These are phyloP conservation scores for Pocillopora verrucosa DNA, from an alignment of 64 coral and sea anemone genomes.

Conservation along the genomic window DNA sequence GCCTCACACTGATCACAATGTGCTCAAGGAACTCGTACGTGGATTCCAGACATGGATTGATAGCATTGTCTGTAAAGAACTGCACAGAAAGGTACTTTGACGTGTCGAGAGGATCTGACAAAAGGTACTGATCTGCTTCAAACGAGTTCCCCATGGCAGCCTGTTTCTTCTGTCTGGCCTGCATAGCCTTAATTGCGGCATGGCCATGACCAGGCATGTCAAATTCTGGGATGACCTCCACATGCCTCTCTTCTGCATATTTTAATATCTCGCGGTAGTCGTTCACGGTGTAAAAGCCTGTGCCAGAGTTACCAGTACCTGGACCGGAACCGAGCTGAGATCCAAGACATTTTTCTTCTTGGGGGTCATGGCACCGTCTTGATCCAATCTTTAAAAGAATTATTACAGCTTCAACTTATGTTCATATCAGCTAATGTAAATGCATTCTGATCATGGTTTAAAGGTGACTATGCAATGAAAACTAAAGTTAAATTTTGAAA, in stretches of 20 bases:
- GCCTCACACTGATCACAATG: slow-evolving; percentile 43
- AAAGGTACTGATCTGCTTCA: slow-evolving; percentile 56
- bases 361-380: slow-evolving; percentile 74
- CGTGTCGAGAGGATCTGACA: slow-evolving; percentile 67
- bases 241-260: slow-evolving; percentile 64
- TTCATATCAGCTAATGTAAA: too few species aligned
- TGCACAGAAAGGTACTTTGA: slow-evolving; percentile 90
- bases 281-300: slow-evolving; percentile 58
- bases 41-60: slow-evolving; percentile 86
- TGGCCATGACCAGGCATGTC: slow-evolving; percentile 95
- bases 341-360: slow-evolving; percentile 57
- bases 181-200: slow-evolving; percentile 83
- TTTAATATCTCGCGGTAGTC: slow-evolving; percentile 82
- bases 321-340: slow-evolving; percentile 93
- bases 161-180: slow-evolving; percentile 68
- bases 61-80: slow-evolving; percentile 86
- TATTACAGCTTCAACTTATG: background rate
- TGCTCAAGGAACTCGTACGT: slow-evolving; percentile 93
- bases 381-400: slow-evolving; percentile 59
- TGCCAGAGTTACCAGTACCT: slow-evolving; percentile 64
- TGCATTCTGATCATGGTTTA: too few species aligned
- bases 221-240: slow-evolving; percentile 92
- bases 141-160: slow-evolving; percentile 24
- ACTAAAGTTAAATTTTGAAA: too few species aligned
- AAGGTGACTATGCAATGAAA: too few species aligned